A percentile compares a stretch with the other conserved stretches of the same genome.
phyloP scores from a whole-genome alignment of 2,797 vertebrate species.

The Lateolabrax maculatus region DNA sequence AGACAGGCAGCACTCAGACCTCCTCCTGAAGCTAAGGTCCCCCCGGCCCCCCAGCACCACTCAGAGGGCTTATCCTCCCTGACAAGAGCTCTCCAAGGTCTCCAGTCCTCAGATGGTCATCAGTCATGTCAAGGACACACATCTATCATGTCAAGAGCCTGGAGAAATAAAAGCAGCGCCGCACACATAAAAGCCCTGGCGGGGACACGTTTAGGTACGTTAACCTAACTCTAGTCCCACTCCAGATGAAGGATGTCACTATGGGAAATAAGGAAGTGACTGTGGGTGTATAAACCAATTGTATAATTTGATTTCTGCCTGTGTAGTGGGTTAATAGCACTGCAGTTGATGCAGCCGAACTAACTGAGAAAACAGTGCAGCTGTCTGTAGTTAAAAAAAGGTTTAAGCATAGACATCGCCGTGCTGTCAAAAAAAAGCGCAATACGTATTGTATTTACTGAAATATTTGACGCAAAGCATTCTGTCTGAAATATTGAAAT shows the following conservation, averaged over 20 bases:
- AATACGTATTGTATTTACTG: too few relatives aligned
- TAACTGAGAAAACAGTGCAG: slow-evolving; percentile 10
- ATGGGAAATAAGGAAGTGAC: slow-evolving; percentile 45
- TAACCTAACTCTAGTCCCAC: slow-evolving; percentile 29
- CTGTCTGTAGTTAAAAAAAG: slow-evolving; percentile 1
- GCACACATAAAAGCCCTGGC: slow-evolving; percentile 39
- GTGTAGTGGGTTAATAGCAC: slow-evolving; percentile 11
- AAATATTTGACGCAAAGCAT: too few relatives aligned
- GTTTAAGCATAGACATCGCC: neutral
- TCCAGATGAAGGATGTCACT: slow-evolving; percentile 46
- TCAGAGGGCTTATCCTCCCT: slow-evolving; percentile 61
- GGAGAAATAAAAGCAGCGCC: slow-evolving; percentile 31
- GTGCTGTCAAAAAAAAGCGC: too few relatives aligned
- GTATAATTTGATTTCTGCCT: slow-evolving; percentile 47
- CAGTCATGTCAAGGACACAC: slow-evolving; percentile 72
- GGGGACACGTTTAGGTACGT: slow-evolving; percentile 59
- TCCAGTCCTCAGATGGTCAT: slow-evolving; percentile 55
- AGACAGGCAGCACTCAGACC: slow-evolving; percentile 69
- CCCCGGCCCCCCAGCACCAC: slow-evolving; percentile 40
- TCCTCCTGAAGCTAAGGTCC: slow-evolving; percentile 53
- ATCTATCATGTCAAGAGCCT: slow-evolving; percentile 59
- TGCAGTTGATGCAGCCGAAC: slow-evolving; percentile 27
- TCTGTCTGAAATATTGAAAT: neutral
- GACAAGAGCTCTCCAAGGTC: slow-evolving; percentile 65
- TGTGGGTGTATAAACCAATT: slow-evolving; percentile 41